Evolutionary conservation across 1,140 invertebrate genomes (phyloP), one percentile per base, ranked within the genome.

Genomic region (Phortica variegata): DNA sequence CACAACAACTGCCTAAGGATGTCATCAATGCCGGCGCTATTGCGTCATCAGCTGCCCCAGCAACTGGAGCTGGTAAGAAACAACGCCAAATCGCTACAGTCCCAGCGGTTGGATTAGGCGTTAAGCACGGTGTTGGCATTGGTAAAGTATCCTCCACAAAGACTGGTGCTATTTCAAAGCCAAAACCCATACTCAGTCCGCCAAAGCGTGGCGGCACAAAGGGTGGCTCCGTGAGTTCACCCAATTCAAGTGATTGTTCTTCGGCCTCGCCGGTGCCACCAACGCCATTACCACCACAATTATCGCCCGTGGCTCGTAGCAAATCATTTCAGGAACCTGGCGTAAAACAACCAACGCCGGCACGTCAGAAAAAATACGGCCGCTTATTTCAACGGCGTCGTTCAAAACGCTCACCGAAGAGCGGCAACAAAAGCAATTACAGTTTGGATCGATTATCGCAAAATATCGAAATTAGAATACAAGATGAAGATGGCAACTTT

Each of bases 391-490:
- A 61, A 42, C 60, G 70, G 0, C 56, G 71, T 3, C 65, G 59
- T 31, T 70, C 68, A 20, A 72, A 73, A 47, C 61, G 61, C 19
- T 59, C 58, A 3, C 52, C 53, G 18, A 69, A 69, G 26, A 42
- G 51, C 12, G 58, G 56, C 1, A 40, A 43, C 21, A 72, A 66
- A 34, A 75, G 66, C 54, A 65, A 69, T 43, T 73, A 68, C 45
- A 73, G 65, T 46, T 47, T 73, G 42, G 65, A 75, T 49, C 44
- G 60, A 7, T 46, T 70, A 20, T 73, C 66, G 17, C 73, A 75
- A 17, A 75, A 72, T 48, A 75, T 75, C 41, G 73, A 75, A 45
- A 75, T 75, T 6, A 75, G 66, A 47, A 73, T 75, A 36, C 73
- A 75, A 44, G 73, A 75, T 44, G 73, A 71, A 50, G 63, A 73